Conservation (phyloP, 2,113 vertebrate species). For the Meriones unguiculatus region DNA sequence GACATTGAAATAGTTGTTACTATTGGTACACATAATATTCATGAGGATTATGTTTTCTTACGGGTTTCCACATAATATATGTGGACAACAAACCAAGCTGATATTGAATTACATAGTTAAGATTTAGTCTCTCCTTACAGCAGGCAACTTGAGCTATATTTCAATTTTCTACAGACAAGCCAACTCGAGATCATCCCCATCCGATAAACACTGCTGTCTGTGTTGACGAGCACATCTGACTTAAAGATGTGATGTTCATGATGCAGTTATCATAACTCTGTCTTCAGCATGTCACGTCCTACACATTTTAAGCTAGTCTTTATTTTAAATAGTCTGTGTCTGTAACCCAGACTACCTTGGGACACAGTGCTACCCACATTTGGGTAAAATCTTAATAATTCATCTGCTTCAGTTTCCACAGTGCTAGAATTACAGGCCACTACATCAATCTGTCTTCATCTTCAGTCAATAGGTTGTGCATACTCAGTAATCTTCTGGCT, state of each 20-base stretch:
- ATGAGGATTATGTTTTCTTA: neutral
- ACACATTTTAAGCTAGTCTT: neutral
- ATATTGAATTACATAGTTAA: conserved; percentile 32
- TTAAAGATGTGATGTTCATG: neutral
- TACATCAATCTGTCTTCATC: neutral
- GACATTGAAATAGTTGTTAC: conserved; percentile 14
- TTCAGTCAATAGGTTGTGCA: neutral
- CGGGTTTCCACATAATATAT: conserved; percentile 9
- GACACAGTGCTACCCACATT: neutral
- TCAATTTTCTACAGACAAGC: neutral
- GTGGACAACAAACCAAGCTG: neutral
- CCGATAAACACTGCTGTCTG: neutral
- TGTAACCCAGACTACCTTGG: neutral
- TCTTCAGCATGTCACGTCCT: neutral
- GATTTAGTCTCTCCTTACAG: conserved; percentile 3
- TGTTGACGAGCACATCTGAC: neutral
- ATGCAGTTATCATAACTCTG: neutral
- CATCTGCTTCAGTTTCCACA: neutral
- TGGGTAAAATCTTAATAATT: neutral
- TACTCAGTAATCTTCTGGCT: neutral
- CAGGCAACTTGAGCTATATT: neutral
- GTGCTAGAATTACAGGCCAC: neutral
- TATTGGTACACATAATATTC: conserved; percentile 11
- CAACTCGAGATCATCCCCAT: neutral
- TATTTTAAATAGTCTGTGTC: neutral